A percentile compares a stretch with the other conserved stretches of the same genome.
phyloP scores from a whole-genome alignment of 2,888 invertebrate species.

The Drosophila nr. fundita region DNA sequence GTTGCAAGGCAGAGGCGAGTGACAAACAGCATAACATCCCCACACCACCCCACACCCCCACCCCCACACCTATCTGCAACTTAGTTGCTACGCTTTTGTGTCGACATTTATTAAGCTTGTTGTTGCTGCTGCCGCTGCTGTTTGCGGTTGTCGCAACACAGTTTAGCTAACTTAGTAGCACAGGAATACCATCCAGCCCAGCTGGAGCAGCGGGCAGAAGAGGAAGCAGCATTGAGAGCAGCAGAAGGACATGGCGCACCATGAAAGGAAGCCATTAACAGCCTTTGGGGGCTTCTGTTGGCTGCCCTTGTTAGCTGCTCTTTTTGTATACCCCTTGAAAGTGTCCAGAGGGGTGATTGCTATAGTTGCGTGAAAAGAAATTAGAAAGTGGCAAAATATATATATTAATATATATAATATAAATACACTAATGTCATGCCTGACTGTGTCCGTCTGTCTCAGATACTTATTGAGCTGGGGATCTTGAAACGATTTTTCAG shows the following conservation, averaged over 20 bases:
- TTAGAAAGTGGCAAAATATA: not conserved
- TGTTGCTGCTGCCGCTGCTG: conserved; percentile 43
- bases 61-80: not conserved
- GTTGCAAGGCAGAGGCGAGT: conserved; percentile 55
- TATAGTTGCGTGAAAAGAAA: not conserved
- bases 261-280: conserved; percentile 77
- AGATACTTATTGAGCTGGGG: not conserved
- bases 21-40: conserved; percentile 13
- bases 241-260: conserved; percentile 40
- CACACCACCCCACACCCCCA: not conserved
- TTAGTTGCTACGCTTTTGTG: conserved; percentile 57
- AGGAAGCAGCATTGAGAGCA: not conserved
- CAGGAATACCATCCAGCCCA: conserved; percentile 9
- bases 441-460: not conserved
- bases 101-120: conserved; percentile 76
- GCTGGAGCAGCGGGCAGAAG: not conserved
- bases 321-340: conserved; percentile 2
- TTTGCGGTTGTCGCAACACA: conserved; percentile 70
- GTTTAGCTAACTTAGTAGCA: conserved; percentile 62
- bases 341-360: not conserved
- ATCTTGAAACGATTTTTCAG: not conserved
- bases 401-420: not conserved
- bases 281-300: conserved; percentile 53
- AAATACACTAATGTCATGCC: not conserved
- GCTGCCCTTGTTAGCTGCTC: conserved; percentile 28